A percentile compares a stretch with the other conserved stretches of the same genome.
Conservation (phyloP, 2,113 vertebrate species). For the Gobiocypris rarus region DNA sequence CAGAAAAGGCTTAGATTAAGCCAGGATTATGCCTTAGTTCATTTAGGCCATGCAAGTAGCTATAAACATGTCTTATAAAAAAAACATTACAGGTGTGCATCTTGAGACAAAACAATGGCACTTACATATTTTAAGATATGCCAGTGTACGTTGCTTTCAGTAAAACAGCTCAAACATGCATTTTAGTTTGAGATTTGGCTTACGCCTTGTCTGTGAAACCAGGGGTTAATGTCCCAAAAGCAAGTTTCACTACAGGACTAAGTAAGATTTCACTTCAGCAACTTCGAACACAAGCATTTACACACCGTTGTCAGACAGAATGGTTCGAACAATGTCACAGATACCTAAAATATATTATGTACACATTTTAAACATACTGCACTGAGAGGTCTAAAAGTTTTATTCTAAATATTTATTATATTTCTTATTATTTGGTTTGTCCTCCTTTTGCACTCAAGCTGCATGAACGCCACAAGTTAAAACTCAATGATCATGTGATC, state of each 20-base stretch:
- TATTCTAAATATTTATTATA: neutral
- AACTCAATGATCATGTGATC: neutral
- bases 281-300: neutral
- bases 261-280: neutral
- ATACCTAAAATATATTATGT: conserved; percentile 7
- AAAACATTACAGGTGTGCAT: no score
- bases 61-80: no score
- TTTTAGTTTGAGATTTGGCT: no score
- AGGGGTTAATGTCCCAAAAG: neutral
- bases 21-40: no score
- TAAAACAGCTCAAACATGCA: no score
- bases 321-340: neutral
- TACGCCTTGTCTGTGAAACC: no score
- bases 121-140: no score
- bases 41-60: no score
- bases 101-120: no score
- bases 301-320: neutral
- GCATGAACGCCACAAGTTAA: neutral
- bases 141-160: no score
- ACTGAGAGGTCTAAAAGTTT: neutral
- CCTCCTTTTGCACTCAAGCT: neutral
- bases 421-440: neutral
- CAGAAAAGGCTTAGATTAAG: no score
- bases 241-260: neutral
- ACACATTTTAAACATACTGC: neutral